Evolutionary conservation across 2,888 invertebrate species (phyloP).

Genomic region (Cantharis flavilabris): DNA sequence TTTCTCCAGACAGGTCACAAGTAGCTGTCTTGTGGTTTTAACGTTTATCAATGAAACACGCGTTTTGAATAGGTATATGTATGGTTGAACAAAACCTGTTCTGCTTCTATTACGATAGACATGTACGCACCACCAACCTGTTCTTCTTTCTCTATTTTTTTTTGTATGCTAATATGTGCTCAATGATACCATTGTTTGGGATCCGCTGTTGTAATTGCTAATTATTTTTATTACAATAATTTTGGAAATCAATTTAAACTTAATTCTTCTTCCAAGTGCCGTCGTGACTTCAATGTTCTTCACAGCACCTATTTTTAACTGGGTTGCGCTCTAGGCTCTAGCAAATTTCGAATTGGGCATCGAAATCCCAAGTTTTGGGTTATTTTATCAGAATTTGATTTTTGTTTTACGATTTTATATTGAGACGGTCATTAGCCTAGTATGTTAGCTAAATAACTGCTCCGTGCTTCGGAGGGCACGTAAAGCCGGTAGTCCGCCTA

Average conservation of each 20-base stretch:
- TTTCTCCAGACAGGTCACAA: not conserved
- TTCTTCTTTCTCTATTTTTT: not conserved
- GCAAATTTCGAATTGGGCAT: no score
- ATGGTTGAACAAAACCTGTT: not conserved
- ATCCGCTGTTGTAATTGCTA: not conserved
- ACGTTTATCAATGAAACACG: not conserved
- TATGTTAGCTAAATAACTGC: no score
- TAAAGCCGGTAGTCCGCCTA: no score
- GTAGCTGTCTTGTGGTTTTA: not conserved
- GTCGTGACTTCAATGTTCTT: no score
- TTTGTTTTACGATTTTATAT: no score
- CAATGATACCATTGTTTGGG: not conserved
- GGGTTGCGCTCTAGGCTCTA: no score
- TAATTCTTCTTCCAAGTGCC: no score
- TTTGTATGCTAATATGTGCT: not conserved
- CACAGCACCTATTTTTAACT: no score
- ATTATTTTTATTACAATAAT: not conserved
- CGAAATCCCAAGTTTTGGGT: no score
- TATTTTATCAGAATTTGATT: no score
- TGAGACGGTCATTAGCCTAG: no score
- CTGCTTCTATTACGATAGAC: not conserved
- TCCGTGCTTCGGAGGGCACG: no score
- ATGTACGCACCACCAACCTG: not conserved
- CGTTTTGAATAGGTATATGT: not conserved
- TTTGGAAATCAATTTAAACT: not conserved